Base-by-base conservation (phyloP, 2,113 vertebrate genomes). In the Recurvirostra avosetta region DNA sequence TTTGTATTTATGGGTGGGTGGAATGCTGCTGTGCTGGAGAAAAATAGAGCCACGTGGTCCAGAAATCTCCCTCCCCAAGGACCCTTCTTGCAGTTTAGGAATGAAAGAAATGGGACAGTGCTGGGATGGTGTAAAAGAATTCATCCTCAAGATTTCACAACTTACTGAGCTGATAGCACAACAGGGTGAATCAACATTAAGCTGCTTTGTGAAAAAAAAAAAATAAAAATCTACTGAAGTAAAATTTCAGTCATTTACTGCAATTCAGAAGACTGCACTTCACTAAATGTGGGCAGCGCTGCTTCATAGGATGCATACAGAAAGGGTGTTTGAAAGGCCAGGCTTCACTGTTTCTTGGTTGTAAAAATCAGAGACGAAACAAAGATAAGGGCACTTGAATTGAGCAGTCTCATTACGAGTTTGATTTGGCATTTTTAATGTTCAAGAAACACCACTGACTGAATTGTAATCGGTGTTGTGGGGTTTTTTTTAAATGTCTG, bases 381-480 rank as follows among this genome's bases (percentile, higher is more conserved):
- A 88, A 90, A 86, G 66, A 88, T 86, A 90, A 95, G 67, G 53
- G 53, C 29, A 32, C 61, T 66, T 49, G 52, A 88, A 77, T 66
- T 53, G 71, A 96, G 20, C 32, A 70, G 32, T 83, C 87, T 85
- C 66, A 59, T 80, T 93, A 56, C 0, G 0, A 22, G 15, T 88
- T 90, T 88, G 59, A 88, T 92, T 94, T 97, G 72, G 36, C 90
- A 96, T 93, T 96, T 97, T 95, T 86, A 95, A 67, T 75, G 75
- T 18, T 86, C 63, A 70, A 71, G 82, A 93, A 91, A 82, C 71
- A 83, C 38, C 65, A 61, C 55, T 66, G 73, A 38, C 58, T 86
- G 80, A 92, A 82, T 49, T 92, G 53, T 87, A 83, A 70, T 91
- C 0, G 12, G 30, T 65, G 77, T 62, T 92, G 63, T 5, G 4